These are phyloP conservation scores for Synanceia verrucosa DNA, from an alignment of 2,797 vertebrate species.

Conservation along the genomic window DNA sequence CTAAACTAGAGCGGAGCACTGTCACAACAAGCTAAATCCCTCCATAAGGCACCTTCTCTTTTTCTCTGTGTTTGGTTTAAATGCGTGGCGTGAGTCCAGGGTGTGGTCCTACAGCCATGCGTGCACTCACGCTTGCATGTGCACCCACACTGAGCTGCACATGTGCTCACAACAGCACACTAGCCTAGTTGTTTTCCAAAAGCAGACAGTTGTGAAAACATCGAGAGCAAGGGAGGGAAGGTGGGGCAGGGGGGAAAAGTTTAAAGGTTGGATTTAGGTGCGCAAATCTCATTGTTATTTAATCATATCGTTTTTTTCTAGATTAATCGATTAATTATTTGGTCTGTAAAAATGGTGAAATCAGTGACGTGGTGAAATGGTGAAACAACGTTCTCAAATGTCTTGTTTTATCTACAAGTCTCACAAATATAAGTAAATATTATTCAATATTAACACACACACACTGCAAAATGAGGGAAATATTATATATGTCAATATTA, in stretches of 20 bases:
- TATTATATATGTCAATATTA: too few species aligned
- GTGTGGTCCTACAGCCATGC: conserved; percentile 64
- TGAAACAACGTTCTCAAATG: too few species aligned
- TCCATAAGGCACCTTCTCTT: conserved; percentile 43
- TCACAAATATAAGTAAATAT: too few species aligned
- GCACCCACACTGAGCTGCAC: conserved; percentile 54
- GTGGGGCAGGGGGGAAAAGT: not conserved
- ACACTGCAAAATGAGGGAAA: too few species aligned
- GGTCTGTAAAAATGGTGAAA: too few species aligned
- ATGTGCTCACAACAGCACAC: conserved; percentile 51
- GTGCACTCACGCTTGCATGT: conserved; percentile 35
- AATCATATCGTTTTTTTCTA: too few species aligned
- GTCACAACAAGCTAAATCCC: conserved; percentile 62
- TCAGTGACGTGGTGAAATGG: too few species aligned
- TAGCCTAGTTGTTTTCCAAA: conserved; percentile 56
- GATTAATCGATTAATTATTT: too few species aligned
- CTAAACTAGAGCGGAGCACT: conserved; percentile 30
- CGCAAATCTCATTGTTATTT: too few species aligned
- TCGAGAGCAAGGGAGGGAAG: conserved; percentile 14
- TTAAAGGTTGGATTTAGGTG: conserved; percentile 10
- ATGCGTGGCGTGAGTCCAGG: conserved; percentile 58
- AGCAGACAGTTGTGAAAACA: conserved; percentile 42
- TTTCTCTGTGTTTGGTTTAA: conserved; percentile 48
- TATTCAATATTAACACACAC: too few species aligned
- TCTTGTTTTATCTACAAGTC: too few species aligned